Base-by-base conservation (phyloP, 2,888 invertebrate species). In the Drosophila mayaguana region DNA sequence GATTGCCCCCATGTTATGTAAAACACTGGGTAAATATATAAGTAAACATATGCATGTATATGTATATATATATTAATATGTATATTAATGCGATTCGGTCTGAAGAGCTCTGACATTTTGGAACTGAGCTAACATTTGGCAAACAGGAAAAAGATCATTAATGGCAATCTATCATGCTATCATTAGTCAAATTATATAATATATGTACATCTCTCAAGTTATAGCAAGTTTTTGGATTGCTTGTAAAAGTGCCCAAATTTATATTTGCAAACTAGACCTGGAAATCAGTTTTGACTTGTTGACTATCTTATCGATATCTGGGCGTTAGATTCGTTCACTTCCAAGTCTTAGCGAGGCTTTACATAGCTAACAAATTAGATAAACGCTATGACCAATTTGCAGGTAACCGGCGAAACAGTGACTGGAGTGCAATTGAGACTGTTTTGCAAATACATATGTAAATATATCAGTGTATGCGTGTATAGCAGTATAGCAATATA, bases 291-390 rank as follows among this genome's bases (percentile, higher is more conserved):
- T 12, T 40, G 48, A 28, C 48, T 22, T 57, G 36, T 45, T 34
- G 43, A 18, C 62, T 82, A 81, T 82, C 80, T 81, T 81, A 81
- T 81, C 80, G 68, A 78, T 68, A 56, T 22, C 50, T 50, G 32
- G 18, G 32, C 18, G 28, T 46, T 55, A 72, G 68, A 53, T 34
- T 11, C 22, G 34, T 45, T 25, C 56, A 66, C 50, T 63, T 56
- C 20, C n/a, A 42, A 40, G 75, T 66, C 79, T 87, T 72, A 62
- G 48, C 51, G 64, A 46, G 22, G 57, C 66, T 54, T 70, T 53
- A 50, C 28, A 8, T 9, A n/a, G 36, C 45, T 34, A 34, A n/a
- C 16, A 25, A 59, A 43, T 55, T 65, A 77, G 56, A 72, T 66
- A 73, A 73, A 73, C 43, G 11, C 22, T 40, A 57, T 63, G 78